These are phyloP conservation scores for Geotrupes spiniger DNA, from an alignment of 2,888 invertebrate genomes.

Conservation along the genomic window DNA sequence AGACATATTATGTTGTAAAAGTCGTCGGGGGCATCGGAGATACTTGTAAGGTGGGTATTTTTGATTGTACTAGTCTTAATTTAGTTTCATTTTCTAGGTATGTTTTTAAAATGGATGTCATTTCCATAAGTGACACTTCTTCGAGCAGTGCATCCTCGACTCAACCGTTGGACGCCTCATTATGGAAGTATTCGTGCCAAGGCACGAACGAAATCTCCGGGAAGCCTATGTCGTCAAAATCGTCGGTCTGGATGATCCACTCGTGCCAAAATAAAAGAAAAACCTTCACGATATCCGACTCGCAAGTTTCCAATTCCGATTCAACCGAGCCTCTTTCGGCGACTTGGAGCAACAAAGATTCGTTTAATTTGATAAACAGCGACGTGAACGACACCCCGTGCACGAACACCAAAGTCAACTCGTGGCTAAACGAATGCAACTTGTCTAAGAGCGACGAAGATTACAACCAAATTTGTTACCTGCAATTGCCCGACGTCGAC, in stretches of 20 bases:
- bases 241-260: too few relatives aligned
- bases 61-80: too few relatives aligned
- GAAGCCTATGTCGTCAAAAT: neutral
- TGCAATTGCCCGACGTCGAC: too few relatives aligned
- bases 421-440: neutral
- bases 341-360: slow-evolving; percentile 11
- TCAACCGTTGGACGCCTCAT: neutral
- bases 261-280: neutral
- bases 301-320: slow-evolving; percentile 15
- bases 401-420: slow-evolving; percentile 1
- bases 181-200: neutral
- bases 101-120: slow-evolving; percentile 15
- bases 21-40: too few relatives aligned
- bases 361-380: neutral
- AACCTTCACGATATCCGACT: neutral
- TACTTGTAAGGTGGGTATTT: too few relatives aligned
- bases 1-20: too few relatives aligned
- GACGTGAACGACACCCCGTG: slow-evolving; percentile 3
- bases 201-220: too few relatives aligned
- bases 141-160: neutral
- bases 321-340: slow-evolving; percentile 22
- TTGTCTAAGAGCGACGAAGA: neutral
- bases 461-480: too few relatives aligned
- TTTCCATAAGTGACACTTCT: slow-evolving; percentile 21
- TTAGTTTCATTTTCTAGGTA: too few relatives aligned